Conservation (phyloP, 2,888 invertebrate species). For the Noctuana brunneofusca region DNA sequence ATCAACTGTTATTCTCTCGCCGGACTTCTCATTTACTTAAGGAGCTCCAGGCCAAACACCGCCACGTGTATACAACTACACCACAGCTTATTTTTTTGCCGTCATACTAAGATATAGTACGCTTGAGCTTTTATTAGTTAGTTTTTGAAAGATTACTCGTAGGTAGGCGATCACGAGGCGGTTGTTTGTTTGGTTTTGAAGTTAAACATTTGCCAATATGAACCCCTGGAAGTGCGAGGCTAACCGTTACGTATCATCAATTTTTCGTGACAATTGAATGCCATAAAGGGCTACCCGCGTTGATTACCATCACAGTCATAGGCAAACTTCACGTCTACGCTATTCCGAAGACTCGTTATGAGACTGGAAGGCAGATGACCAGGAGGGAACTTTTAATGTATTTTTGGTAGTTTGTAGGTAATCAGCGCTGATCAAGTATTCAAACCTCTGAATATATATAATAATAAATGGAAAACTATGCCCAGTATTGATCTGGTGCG, state of each 20-base stretch:
- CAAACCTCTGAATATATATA: neutral
- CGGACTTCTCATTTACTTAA: slow-evolving; percentile 76
- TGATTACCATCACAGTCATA: no score
- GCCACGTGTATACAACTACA: slow-evolving; percentile 47
- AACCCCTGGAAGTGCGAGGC: slow-evolving; percentile 52
- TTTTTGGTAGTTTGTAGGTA: no score
- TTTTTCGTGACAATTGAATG: neutral
- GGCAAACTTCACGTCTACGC: neutral
- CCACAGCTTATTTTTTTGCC: slow-evolving; percentile 25
- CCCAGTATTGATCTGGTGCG: slow-evolving; percentile 28
- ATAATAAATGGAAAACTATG: neutral
- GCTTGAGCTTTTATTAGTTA: slow-evolving; percentile 22
- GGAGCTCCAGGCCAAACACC: slow-evolving; percentile 45
- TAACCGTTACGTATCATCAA: slow-evolving; percentile 15
- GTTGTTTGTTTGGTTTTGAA: slow-evolving; percentile 30
- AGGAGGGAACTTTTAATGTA: neutral
- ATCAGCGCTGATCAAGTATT: neutral
- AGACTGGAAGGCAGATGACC: neutral
- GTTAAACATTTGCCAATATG: slow-evolving; percentile 61
- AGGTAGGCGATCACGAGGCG: slow-evolving; percentile 27
- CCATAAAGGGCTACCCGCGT: no score
- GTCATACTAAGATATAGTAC: slow-evolving; percentile 8
- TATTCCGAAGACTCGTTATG: no score
- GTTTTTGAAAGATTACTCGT: slow-evolving; percentile 12
- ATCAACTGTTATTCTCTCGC: slow-evolving; percentile 78